phyloP scores from a whole-genome alignment of 2,797 vertebrate species.

The Furcifer pardalis region DNA sequence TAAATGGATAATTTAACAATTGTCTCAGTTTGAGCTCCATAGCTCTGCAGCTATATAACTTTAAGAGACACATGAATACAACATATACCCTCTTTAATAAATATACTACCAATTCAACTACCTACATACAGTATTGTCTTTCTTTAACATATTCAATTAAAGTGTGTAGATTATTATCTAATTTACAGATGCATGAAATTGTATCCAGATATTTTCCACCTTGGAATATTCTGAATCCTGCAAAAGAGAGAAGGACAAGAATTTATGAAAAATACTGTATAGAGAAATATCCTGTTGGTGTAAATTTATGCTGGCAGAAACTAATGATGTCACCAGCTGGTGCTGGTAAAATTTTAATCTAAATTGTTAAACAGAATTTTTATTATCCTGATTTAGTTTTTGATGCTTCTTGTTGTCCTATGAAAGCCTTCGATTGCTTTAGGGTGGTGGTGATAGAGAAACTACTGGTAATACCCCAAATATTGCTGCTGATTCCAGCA shows the following conservation, averaged over 20 bases:
- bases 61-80: not conserved
- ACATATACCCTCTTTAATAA: not conserved
- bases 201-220: constrained; percentile 46
- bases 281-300: too few species aligned
- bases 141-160: constrained; percentile 8
- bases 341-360: too few species aligned
- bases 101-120: not conserved
- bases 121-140: constrained; percentile 7
- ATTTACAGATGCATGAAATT: constrained; percentile 11
- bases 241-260: constrained; percentile 52
- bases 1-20: not conserved
- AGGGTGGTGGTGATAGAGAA: too few species aligned
- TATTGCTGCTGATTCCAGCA: too few species aligned
- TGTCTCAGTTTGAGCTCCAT: not conserved
- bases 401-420: too few species aligned
- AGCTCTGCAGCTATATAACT: too few species aligned
- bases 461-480: too few species aligned
- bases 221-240: constrained; percentile 54
- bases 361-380: too few species aligned
- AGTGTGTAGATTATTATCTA: not conserved
- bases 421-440: too few species aligned
- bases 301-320: too few species aligned
- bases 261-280: constrained; percentile 1
- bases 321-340: too few species aligned
- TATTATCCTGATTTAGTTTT: too few species aligned